Evolutionary conservation across 2,888 invertebrate species (phyloP), one percentile per base, ranked within the genome.

Genomic region (Schizaphis graminum): DNA sequence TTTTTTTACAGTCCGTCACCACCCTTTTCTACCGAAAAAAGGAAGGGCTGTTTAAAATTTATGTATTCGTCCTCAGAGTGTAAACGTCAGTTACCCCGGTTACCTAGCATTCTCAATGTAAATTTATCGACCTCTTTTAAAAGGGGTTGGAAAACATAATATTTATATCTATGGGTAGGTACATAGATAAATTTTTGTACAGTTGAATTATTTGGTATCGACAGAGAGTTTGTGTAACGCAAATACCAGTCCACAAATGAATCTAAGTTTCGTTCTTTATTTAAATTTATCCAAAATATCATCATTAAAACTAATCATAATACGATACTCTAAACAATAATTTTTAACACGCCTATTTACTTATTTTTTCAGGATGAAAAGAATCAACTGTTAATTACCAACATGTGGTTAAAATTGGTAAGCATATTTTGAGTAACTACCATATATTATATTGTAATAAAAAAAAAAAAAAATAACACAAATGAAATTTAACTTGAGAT

Each of bases 341-440:
- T 84, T 41, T n/a, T 41, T 84, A 77, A 77, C n/a, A 85, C n/a
- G 1, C 1, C 1, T 0, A 11, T 11, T 2, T 57, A 11, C 1
- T 44, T 1, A 1, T 94, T 92, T 85, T 97, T 97, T 95, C 97
- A 99, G 98, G 98, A 99, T 96, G 99, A 99, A 97, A 99, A 99
- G 97, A 99, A 99, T 97, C 99, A 99, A 97, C 97, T 99, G 96
- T 97, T 99, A 96, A 98, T 98, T 96, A 98, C 99, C 96, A 99
- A 99, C 97, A 98, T 99, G 96, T 99, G 99, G 99, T 97, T 99
- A 96, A 98, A 98, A 97, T 97, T 98, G 97, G 98, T 98, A 97
- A 98, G 98, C 97, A 95, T n/a, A 87, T 84, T 53, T 67, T 16
- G 13, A 61, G 8, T 24, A 77, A 8, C 35, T 21, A 21, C n/a